These are phyloP conservation scores for Tetramorium alpestre DNA, from an alignment of 1,140 invertebrate genomes.

Conservation along the genomic window DNA sequence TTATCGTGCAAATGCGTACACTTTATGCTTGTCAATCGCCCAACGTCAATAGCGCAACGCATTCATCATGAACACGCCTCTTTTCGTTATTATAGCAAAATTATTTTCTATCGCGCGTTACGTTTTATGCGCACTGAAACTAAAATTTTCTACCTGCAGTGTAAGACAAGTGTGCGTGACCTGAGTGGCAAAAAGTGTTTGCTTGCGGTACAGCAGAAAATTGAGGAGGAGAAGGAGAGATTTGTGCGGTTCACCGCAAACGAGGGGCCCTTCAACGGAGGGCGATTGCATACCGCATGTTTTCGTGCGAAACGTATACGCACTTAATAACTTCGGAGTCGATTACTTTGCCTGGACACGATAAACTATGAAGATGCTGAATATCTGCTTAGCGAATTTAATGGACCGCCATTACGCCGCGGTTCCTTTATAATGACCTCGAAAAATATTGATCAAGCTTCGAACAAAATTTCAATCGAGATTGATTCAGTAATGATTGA, in stretches of 20 bases:
- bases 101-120: neutral
- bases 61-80: neutral
- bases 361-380: neutral
- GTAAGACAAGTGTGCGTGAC: constrained; percentile 22
- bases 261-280: neutral
- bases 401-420: neutral
- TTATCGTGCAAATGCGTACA: neutral
- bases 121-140: neutral
- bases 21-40: neutral
- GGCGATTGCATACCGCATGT: neutral
- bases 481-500: neutral
- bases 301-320: neutral
- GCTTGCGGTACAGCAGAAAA: neutral
- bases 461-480: neutral
- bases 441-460: neutral
- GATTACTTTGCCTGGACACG: neutral
- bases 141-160: neutral
- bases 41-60: neutral
- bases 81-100: neutral
- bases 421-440: neutral
- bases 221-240: constrained; percentile 4
- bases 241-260: constrained; percentile 31
- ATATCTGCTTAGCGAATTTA: neutral
- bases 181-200: constrained; percentile 34
- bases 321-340: neutral